Evolutionary conservation across 2,797 vertebrate genomes (phyloP), one percentile per base, ranked within the genome.

Genomic region (Lepidocolaptes lacrymiger): DNA sequence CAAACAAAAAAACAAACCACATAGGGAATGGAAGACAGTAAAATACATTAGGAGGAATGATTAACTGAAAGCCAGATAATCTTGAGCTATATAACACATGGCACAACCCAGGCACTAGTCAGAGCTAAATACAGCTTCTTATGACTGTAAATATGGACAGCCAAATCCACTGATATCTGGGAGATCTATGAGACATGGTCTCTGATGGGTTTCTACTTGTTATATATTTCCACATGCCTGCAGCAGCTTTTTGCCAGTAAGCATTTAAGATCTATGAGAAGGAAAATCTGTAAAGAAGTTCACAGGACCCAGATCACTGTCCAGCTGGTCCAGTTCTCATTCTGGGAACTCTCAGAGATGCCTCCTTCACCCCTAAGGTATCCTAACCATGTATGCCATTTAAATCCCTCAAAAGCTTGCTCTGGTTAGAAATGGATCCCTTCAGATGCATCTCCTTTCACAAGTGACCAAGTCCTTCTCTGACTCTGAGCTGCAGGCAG

Each of bases 31-130:
- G 75, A 90, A 84, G 34, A 22, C 82, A 88, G 78, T 39, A 55
- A 78, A 54, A 72, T 16, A 88, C n/a, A 51, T 2, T 48, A 34
- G 30, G 46, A 68, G n/a, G 48, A 77, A 85, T 55, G 27, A 75
- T 64, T 72, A 81, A 88, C 46, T 67, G 39, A 84, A 93, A 86
- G 51, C 16, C 51, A 81, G 63, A 78, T 76, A 75, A 63, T 73
- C 69, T 46, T 77, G 55, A 69, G 14, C 56, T 81, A 34, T 48
- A 22, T 34, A 91, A 91, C 13, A 49, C 10, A 24, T 16, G 32
- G 34, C 26, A 44, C 51, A 88, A 49, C 59, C n/a, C 43, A 78
- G 59, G 55, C 48, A 76, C 73, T 76, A 58, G n/a, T 67, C 49
- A 89, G 72, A 83, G 44, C 39, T 85, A 94, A 81, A 84, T 26